Conservation (phyloP, 2,888 invertebrate genomes). For the Tetanocera ferruginea region DNA sequence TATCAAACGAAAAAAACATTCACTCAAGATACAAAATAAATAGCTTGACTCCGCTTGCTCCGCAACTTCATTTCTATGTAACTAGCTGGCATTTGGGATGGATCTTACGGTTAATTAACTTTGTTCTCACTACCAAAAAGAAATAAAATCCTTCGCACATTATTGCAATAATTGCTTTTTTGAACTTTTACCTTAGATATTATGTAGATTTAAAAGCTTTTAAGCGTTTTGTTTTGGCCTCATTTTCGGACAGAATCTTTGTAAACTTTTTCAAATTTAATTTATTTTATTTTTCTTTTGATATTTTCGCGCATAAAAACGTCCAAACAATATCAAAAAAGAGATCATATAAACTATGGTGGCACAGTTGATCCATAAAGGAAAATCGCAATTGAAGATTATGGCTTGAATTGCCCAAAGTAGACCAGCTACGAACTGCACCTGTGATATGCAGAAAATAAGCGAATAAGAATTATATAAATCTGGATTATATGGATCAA, state of each 20-base stretch:
- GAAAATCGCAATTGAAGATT: conserved; percentile 86
- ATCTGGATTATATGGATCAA: neutral
- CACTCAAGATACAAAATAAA: no score
- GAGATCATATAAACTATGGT: conserved; percentile 89
- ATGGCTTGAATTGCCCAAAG: conserved; percentile 85
- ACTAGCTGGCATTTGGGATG: no score
- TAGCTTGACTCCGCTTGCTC: no score
- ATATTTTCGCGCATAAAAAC: conserved; percentile 77
- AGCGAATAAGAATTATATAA: conserved; percentile 47
- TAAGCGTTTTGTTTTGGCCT: conserved; percentile 2
- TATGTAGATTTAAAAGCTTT: conserved; percentile 2
- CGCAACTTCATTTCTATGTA: no score
- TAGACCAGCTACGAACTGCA: conserved; percentile 88
- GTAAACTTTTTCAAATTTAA: conserved; percentile 33
- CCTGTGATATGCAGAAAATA: conserved; percentile 68
- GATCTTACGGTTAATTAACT: neutral
- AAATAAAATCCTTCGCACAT: neutral
- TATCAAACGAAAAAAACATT: no score
- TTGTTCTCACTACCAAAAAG: neutral
- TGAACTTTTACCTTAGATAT: neutral
- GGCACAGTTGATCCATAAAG: conserved; percentile 91
- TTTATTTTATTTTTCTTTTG: conserved; percentile 41
- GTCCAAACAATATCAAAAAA: conserved; percentile 88
- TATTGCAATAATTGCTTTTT: neutral
- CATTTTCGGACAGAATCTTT: neutral